Percentiles rank a stretch among this genome's conserved stretches.
Conservation (phyloP, 1,140 invertebrate genomes). For the Nymphalis io region DNA sequence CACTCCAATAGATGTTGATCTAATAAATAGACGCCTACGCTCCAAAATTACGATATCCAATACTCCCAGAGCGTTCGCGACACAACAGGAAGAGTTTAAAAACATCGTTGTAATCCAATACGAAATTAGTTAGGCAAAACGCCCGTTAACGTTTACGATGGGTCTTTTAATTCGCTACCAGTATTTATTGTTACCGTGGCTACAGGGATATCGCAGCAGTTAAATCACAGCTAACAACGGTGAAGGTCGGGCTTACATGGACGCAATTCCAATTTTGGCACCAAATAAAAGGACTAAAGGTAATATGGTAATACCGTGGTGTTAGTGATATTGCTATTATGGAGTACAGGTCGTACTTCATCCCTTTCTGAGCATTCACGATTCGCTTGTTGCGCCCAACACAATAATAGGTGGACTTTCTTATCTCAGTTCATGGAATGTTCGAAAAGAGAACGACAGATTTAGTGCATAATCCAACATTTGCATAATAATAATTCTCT, state of each 20-base stretch:
- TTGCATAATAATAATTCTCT: no score
- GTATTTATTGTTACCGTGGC: slow-evolving; percentile 57
- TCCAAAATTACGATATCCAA: slow-evolving; percentile 19
- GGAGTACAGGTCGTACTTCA: slow-evolving; percentile 38
- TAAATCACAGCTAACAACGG: slow-evolving; percentile 42
- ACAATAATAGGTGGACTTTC: slow-evolving; percentile 28
- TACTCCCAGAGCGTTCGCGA: slow-evolving; percentile 15
- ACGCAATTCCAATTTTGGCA: slow-evolving; percentile 39
- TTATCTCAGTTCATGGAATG: slow-evolving; percentile 18
- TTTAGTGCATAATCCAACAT: slow-evolving; percentile 9
- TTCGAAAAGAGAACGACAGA: slow-evolving; percentile 4
- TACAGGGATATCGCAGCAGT: slow-evolving; percentile 39
- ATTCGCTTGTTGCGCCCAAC: slow-evolving; percentile 36
- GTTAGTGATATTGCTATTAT: slow-evolving; percentile 32
- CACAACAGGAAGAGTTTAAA: slow-evolving; percentile 23
- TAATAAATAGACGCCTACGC: slow-evolving; percentile 1
- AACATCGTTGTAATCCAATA: slow-evolving; percentile 36
- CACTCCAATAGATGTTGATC: no score
- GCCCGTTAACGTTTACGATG: slow-evolving; percentile 46
- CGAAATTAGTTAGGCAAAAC: slow-evolving; percentile 30
- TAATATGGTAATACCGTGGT: slow-evolving; percentile 21
- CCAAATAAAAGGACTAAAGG: slow-evolving; percentile 34
- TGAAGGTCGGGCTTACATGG: slow-evolving; percentile 45
- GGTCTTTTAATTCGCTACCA: slow-evolving; percentile 51
- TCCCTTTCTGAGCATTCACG: slow-evolving; percentile 42